Evolutionary conservation across 2,113 vertebrate species (phyloP).

Genomic region (Neolamprologus toae): DNA sequence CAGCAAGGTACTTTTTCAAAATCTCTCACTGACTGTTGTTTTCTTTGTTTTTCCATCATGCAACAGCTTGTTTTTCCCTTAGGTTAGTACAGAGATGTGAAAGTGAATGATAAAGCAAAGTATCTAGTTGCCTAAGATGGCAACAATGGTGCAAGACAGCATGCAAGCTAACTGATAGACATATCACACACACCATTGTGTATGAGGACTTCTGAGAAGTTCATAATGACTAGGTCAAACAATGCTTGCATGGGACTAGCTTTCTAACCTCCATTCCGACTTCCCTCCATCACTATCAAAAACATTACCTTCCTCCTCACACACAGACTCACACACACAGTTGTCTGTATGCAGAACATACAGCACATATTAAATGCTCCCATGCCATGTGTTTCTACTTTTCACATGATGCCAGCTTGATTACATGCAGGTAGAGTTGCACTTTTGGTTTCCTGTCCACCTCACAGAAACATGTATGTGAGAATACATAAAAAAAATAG

Average conservation of each 20-base stretch:
- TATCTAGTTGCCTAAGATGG: conserved; percentile 30
- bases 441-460: neutral
- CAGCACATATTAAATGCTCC: neutral
- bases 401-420: neutral
- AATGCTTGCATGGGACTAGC: neutral
- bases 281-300: neutral
- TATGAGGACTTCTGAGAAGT: neutral
- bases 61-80: neutral
- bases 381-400: neutral
- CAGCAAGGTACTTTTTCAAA: neutral
- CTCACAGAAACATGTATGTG: neutral
- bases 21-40: neutral
- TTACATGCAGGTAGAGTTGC: neutral
- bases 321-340: neutral
- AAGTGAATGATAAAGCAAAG: conserved; percentile 68
- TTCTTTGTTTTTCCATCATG: neutral
- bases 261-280: neutral
- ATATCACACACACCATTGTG: neutral
- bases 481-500: conserved; percentile 9
- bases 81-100: conserved; percentile 60
- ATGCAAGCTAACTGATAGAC: neutral
- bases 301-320: neutral
- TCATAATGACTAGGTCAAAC: neutral
- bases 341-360: neutral
- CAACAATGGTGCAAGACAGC: neutral